Conservation (phyloP, 2,888 invertebrate genomes). For the Cremastobaeus sp. region DNA sequence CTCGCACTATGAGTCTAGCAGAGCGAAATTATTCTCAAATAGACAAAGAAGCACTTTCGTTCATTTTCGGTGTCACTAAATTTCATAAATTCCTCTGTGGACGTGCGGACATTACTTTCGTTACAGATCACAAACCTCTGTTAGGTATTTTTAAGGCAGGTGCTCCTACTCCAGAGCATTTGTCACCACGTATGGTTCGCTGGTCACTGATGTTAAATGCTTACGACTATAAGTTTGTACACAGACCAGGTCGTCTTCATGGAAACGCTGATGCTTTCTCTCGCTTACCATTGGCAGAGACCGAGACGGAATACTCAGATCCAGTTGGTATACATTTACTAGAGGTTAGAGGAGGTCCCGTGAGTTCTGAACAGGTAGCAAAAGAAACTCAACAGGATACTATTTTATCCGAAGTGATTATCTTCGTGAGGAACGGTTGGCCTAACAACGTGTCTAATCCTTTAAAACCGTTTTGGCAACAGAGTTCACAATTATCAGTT, state of each 20-base stretch:
- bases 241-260: constrained; percentile 2
- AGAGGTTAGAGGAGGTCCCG: not conserved
- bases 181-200: too few species aligned
- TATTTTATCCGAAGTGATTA: not conserved
- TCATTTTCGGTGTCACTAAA: too few species aligned
- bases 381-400: not conserved
- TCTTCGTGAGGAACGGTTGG: not conserved
- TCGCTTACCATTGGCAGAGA: not conserved
- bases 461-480: constrained; percentile 6
- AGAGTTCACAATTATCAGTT: constrained; percentile 1
- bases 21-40: too few species aligned
- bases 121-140: too few species aligned
- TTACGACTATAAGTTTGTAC: constrained; percentile 6
- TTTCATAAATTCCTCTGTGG: too few species aligned
- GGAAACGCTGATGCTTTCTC: constrained; percentile 11
- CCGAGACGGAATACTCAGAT: constrained; percentile 1
- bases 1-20: too few species aligned
- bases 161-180: too few species aligned
- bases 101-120: too few species aligned
- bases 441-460: not conserved
- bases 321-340: not conserved
- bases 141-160: too few species aligned
- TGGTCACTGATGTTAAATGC: too few species aligned
- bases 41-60: too few species aligned
- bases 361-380: not conserved